A percentile compares a stretch with the other conserved stretches of the same genome.
Evolutionary conservation across 2,797 vertebrate genomes (phyloP).

Genomic region (Eidolon dupreanum): DNA sequence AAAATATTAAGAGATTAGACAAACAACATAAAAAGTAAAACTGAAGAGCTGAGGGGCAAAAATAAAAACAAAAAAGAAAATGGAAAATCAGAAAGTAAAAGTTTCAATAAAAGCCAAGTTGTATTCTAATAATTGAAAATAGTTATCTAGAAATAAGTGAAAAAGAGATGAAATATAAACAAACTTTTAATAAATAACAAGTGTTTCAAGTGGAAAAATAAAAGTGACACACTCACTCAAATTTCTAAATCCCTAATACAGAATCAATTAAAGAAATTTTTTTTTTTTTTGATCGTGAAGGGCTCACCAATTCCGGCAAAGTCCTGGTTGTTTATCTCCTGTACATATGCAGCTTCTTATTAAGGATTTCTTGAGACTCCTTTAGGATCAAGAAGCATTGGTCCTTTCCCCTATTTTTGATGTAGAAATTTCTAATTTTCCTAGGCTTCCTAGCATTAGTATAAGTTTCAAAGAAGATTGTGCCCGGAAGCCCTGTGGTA

Average conservation of each 20-base stretch:
- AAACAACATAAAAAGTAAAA: background rate
- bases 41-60: background rate
- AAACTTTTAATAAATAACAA: background rate
- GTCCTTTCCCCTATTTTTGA: background rate
- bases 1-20: background rate
- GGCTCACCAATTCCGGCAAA: background rate
- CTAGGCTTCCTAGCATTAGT: background rate
- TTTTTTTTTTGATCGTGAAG: background rate
- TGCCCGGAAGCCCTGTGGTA: fast-evolving
- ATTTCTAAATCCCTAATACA: background rate
- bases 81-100: background rate
- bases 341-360: background rate
- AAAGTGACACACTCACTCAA: background rate
- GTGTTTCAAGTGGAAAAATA: background rate
- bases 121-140: background rate
- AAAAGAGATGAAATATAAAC: background rate
- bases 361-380: background rate
- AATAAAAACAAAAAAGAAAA: background rate
- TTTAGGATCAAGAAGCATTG: background rate
- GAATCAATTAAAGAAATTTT: background rate
- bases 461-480: background rate
- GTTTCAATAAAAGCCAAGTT: background rate
- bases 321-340: background rate
- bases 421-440: background rate
- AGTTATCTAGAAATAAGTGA: background rate